These are phyloP conservation scores for Tipula vernalis DNA, from an alignment of 2,888 invertebrate species.

Conservation along the genomic window DNA sequence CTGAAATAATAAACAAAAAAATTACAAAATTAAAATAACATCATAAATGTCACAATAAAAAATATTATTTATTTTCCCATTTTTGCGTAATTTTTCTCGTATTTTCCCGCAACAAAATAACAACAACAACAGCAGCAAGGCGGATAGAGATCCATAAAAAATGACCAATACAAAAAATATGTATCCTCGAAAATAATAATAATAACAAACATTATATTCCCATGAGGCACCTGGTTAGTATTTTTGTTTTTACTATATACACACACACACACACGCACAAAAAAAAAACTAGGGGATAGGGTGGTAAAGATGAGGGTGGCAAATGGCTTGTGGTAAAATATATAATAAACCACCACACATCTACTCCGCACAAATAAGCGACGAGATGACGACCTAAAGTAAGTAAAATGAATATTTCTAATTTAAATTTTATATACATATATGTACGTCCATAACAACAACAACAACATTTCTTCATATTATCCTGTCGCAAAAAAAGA, in stretches of 20 bases:
- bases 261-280: too few relatives aligned
- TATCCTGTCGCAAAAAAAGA: not conserved
- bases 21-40: slow-evolving; percentile 7
- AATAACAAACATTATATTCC: not conserved
- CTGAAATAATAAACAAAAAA: slow-evolving; percentile 22
- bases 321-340: not conserved
- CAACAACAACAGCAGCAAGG: not conserved
- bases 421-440: not conserved
- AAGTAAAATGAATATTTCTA: not conserved
- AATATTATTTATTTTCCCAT: not conserved
- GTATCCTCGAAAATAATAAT: not conserved
- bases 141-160: not conserved
- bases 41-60: not conserved
- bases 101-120: not conserved
- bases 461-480: not conserved
- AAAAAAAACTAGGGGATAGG: not conserved
- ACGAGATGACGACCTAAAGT: not conserved
- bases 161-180: not conserved
- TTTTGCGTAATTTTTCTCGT: not conserved
- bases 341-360: not conserved
- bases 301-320: not conserved
- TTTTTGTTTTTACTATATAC: not conserved
- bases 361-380: not conserved
- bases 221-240: slow-evolving; percentile 4
- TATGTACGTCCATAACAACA: not conserved